A percentile compares a stretch with the other conserved stretches of the same genome.
Evolutionary conservation across 2,113 vertebrate species (phyloP).

Genomic region (Halcyon malimbica): DNA sequence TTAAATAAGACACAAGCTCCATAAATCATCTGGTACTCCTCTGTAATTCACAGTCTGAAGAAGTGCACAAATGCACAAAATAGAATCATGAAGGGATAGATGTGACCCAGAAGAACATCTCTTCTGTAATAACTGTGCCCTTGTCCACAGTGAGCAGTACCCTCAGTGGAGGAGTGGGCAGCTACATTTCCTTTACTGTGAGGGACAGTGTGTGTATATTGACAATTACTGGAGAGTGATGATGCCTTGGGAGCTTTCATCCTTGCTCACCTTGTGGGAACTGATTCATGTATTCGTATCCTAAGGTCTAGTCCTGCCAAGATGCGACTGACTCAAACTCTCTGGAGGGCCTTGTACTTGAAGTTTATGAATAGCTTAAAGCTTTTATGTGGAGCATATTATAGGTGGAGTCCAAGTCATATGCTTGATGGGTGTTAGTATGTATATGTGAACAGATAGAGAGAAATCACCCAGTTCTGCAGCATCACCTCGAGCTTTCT

Average conservation of each 20-base stretch:
- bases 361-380: not conserved
- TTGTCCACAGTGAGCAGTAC: not conserved
- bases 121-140: not conserved
- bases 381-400: not conserved
- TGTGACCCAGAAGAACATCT: not conserved
- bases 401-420: not conserved
- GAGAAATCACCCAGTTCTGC: not conserved
- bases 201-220: accelerated
- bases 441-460: not conserved
- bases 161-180: not conserved
- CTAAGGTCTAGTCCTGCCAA: not conserved
- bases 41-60: not conserved
- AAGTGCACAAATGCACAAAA: not conserved
- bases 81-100: not conserved
- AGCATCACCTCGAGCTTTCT: not conserved
- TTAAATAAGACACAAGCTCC: not conserved
- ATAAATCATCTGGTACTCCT: not conserved
- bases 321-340: not conserved
- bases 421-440: not conserved
- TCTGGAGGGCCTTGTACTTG: not conserved
- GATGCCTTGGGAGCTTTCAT: not conserved
- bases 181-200: not conserved
- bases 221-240: not conserved
- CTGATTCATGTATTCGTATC: not conserved
- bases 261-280: not conserved